These are phyloP conservation scores for Oxytorus armatus DNA, from an alignment of 2,888 invertebrate genomes.

Conservation along the genomic window DNA sequence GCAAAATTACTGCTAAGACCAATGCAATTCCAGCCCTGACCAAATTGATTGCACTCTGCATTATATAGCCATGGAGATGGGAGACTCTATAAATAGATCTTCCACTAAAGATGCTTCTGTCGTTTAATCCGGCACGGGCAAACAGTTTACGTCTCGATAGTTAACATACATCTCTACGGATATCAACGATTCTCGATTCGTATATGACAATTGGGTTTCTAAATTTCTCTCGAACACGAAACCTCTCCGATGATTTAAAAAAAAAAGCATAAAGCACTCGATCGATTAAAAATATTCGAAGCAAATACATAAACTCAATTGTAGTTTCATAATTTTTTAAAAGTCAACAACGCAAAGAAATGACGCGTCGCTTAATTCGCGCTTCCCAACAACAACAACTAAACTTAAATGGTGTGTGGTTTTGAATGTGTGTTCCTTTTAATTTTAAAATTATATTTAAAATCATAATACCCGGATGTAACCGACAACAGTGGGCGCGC, in stretches of 20 bases:
- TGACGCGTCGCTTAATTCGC: neutral
- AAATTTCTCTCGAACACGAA: neutral
- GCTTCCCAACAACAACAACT: too few relatives aligned
- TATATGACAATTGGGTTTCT: neutral
- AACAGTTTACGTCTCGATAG: slow-evolving; percentile 52
- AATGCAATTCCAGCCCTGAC: slow-evolving; percentile 58
- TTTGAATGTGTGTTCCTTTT: too few relatives aligned
- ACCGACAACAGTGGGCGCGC: too few relatives aligned
- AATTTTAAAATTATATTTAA: too few relatives aligned
- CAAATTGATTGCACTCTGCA: slow-evolving; percentile 62
- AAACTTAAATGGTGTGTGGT: too few relatives aligned
- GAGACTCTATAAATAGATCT: slow-evolving; percentile 62
- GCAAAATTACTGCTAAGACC: slow-evolving; percentile 51
- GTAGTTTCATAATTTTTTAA: neutral
- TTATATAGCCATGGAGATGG: slow-evolving; percentile 45
- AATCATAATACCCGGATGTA: too few relatives aligned
- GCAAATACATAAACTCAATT: neutral
- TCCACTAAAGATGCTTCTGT: slow-evolving; percentile 60
- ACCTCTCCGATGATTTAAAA: neutral
- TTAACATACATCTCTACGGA: slow-evolving; percentile 14
- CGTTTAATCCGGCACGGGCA: slow-evolving; percentile 32
- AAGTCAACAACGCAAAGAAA: neutral
- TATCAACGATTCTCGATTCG: slow-evolving; percentile 46
- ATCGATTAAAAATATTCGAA: neutral
- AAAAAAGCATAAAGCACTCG: neutral